phyloP scores from a whole-genome alignment of 2,113 vertebrate species.

The Indri indri region DNA sequence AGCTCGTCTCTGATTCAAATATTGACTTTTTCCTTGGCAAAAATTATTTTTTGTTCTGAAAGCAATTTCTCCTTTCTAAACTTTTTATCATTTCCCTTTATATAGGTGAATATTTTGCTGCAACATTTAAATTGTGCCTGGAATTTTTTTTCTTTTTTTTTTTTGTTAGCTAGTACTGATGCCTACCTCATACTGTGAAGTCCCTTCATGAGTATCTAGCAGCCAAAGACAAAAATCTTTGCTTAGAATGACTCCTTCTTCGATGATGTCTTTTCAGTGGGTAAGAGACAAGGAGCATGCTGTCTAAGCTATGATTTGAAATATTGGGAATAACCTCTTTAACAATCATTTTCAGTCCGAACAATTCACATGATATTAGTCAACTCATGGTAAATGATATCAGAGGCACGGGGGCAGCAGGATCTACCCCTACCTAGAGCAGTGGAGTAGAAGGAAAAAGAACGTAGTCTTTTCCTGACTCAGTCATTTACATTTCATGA shows the following conservation, averaged over 20 bases:
- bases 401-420: background rate
- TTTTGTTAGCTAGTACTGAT: background rate
- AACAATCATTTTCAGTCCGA: background rate
- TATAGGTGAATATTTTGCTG: background rate
- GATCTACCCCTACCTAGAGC: background rate
- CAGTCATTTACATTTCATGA: background rate
- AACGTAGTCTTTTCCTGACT: background rate
- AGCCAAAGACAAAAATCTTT: background rate
- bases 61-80: conserved; percentile 21
- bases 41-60: background rate
- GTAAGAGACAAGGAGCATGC: background rate
- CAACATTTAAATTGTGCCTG: background rate
- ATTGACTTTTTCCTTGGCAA: background rate
- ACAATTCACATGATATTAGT: background rate
- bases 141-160: background rate
- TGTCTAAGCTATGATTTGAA: background rate
- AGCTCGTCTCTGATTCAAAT: conserved; percentile 18
- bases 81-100: background rate
- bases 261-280: background rate
- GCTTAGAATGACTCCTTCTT: background rate
- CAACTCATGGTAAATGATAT: background rate
- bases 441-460: background rate
- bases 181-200: background rate
- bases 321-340: background rate
- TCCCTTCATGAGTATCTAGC: background rate